Conservation (phyloP, 2,888 invertebrate species). For the Crematogaster levior region DNA sequence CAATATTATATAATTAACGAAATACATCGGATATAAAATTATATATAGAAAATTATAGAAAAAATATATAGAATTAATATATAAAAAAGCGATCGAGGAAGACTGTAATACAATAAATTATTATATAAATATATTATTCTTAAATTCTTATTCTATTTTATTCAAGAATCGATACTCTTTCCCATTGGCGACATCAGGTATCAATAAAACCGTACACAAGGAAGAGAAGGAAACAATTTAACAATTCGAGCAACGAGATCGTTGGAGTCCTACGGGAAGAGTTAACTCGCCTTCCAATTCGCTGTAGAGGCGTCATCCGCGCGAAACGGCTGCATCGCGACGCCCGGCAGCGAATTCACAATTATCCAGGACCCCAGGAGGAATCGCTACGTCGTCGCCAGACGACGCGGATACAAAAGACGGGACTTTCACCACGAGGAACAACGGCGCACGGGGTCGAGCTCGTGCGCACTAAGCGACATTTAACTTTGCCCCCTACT, state of each 20-base stretch:
- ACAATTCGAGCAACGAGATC: slow-evolving; percentile 30
- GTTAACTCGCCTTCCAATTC: slow-evolving; percentile 44
- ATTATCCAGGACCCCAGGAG: slow-evolving; percentile 43
- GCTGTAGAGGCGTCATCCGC: slow-evolving; percentile 33
- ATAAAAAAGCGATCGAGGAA: background rate
- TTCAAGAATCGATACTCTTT: background rate
- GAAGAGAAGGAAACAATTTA: slow-evolving; percentile 10
- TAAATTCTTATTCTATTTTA: background rate
- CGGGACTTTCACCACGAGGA: slow-evolving; percentile 38
- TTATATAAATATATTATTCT: too few species aligned
- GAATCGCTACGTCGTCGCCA: slow-evolving; percentile 53
- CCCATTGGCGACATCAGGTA: background rate
- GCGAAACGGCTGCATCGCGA: slow-evolving; percentile 42
- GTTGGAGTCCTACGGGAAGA: slow-evolving; percentile 29
- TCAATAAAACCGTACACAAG: slow-evolving; percentile 8
- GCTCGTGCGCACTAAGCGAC: slow-evolving; percentile 56
- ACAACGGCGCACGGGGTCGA: slow-evolving; percentile 5
- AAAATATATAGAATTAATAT: too few species aligned
- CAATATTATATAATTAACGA: background rate
- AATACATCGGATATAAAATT: background rate
- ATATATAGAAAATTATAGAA: too few species aligned
- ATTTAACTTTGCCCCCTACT: slow-evolving; percentile 65
- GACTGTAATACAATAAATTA: background rate
- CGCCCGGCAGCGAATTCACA: slow-evolving; percentile 50
- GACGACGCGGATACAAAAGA: slow-evolving; percentile 49